Evolutionary conservation across 2,113 vertebrate genomes (phyloP).

Genomic region (Hucho hucho): DNA sequence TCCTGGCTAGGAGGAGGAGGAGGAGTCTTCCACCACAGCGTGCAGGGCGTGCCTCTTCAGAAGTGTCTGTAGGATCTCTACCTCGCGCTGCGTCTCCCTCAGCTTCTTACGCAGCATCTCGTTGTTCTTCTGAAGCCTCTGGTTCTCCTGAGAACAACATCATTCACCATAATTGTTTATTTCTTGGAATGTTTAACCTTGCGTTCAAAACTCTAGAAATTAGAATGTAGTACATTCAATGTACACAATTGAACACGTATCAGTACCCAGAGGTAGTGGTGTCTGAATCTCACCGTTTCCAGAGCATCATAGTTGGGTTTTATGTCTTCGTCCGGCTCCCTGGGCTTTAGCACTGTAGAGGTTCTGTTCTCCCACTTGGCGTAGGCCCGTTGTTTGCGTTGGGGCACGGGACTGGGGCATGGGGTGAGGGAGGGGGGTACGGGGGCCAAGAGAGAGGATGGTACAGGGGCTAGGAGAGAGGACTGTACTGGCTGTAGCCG

Average conservation of each 20-base stretch:
- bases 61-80: conserved; percentile 82
- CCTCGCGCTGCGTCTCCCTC: conserved; percentile 84
- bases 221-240: neutral
- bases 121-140: conserved; percentile 81
- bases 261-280: conserved; percentile 4
- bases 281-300: conserved; percentile 75
- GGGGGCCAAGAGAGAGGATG: conserved; percentile 48
- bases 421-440: conserved; percentile 67
- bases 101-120: conserved; percentile 85
- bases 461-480: conserved; percentile 6
- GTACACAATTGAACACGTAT: conserved; percentile 6
- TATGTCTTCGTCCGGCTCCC: conserved; percentile 71
- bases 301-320: conserved; percentile 81
- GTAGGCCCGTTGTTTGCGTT: conserved; percentile 82
- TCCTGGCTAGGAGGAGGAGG: conserved; percentile 54
- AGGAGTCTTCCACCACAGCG: conserved; percentile 71
- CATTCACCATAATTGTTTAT: neutral
- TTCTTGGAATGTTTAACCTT: no score
- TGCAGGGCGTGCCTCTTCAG: conserved; percentile 70
- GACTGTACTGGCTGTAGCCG: conserved; percentile 59
- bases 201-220: no score
- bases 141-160: conserved; percentile 77
- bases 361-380: conserved; percentile 94
- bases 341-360: conserved; percentile 74
- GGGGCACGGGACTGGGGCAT: conserved; percentile 84